A percentile compares a stretch with the other conserved stretches of the same genome.
phyloP scores from a whole-genome alignment of 2,113 vertebrate species.

The Lophochroa leadbeateri region DNA sequence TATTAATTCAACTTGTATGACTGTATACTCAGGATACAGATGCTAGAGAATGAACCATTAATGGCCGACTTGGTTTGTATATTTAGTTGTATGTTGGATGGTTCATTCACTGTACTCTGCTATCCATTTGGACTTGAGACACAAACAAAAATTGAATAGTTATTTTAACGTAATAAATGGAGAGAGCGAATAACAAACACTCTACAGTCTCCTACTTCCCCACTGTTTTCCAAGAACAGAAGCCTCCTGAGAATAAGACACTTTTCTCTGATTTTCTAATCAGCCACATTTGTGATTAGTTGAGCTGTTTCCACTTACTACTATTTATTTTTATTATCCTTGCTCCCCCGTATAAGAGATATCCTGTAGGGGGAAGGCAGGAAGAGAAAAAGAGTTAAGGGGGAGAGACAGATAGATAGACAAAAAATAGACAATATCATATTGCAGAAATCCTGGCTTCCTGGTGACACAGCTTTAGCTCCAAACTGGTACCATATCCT shows the following conservation, averaged over 20 bases:
- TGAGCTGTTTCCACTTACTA: conserved; percentile 46
- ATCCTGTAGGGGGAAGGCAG: not conserved
- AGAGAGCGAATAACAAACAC: not conserved
- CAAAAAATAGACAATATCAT: not conserved
- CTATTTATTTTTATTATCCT: conserved; percentile 34
- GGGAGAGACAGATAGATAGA: not conserved
- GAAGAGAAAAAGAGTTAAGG: not conserved
- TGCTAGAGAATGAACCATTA: conserved; percentile 13
- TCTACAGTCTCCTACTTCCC: not conserved
- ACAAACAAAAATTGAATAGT: conserved; percentile 10
- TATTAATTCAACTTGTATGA: conserved; percentile 39
- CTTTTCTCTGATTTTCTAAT: conserved; percentile 50
- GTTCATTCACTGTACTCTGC: not conserved
- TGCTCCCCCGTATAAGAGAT: not conserved
- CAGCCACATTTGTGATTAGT: conserved; percentile 21
- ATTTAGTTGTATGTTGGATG: conserved; percentile 9
- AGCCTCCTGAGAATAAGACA: not conserved
- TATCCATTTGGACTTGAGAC: not conserved
- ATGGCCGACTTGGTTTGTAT: not conserved
- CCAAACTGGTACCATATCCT: not conserved
- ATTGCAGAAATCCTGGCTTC: conserved; percentile 15
- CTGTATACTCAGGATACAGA: conserved; percentile 33
- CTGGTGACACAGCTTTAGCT: conserved; percentile 17
- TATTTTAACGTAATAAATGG: conserved; percentile 43
- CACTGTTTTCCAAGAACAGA: conserved; percentile 17